Base-by-base conservation (phyloP, 2,797 vertebrate genomes). In the Macropus fuliginosus region DNA sequence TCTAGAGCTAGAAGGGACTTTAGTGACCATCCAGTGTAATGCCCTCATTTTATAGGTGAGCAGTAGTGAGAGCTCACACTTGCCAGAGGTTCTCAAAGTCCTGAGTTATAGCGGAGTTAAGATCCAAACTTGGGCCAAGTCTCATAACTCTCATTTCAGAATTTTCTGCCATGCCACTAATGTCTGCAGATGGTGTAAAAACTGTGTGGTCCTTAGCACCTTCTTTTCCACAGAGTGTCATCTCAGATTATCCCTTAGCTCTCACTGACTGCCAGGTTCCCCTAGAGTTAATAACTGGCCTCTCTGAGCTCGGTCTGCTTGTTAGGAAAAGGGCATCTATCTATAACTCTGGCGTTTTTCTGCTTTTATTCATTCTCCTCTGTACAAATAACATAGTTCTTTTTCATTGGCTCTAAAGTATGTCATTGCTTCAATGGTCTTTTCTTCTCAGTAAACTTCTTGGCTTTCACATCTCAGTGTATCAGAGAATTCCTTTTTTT, bases 251-350 rank as follows among this genome's bases (percentile, higher is more conserved):
- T 95, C 14, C 59, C 16, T 93, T 11, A 52, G 31, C 92, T 91
- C 91, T 91, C n/a, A n/a, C 94, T 95, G 91, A 93, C 56, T 56
- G 87, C 92, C 13, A 92, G 50, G 91, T 59, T 94, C 93, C 59
- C 24, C 54, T 92, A 24, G 56, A 40, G 31, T 59, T 93, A 59
- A 96, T 28, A 94, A 89, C 40, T 92, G 55, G 34, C 91, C 94
- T 96, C 91, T 50, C 56, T 94, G 46, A 56, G 89, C 10, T 95
- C 28, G 56, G 24, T 87, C 21, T 87, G 4, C 50, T 87, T 87
- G 4, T 50, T 46, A 87, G 40, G 24, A 87, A 87, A 50, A 87
- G 74, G 74, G 74, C 40, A 50, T 46, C n/a, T 81, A 46, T 81
- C 40, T 87, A 50, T 87, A 87, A 87, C 74, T 87, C 12, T 27